A percentile compares a stretch with the other conserved stretches of the same genome.
These are phyloP conservation scores for Drosophila kurseongensis DNA, from an alignment of 1,140 invertebrate genomes.

Conservation along the genomic window DNA sequence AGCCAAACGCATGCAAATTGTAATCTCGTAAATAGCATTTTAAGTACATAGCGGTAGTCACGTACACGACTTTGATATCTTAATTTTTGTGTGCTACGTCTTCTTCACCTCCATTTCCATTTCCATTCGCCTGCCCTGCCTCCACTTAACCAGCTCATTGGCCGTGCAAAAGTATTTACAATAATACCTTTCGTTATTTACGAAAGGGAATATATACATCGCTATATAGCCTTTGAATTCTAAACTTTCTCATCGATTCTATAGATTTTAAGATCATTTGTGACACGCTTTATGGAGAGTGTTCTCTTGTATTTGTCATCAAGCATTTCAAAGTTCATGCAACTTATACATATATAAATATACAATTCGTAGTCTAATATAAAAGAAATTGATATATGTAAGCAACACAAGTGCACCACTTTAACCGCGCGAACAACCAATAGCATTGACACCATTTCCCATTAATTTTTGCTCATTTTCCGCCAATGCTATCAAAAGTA, in stretches of 20 bases:
- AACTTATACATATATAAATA: slow-evolving; percentile 48
- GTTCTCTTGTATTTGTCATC: slow-evolving; percentile 35
- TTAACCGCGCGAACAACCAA: slow-evolving; percentile 8
- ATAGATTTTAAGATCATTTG: slow-evolving; percentile 24
- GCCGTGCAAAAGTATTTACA: slow-evolving; percentile 55
- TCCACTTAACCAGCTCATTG: slow-evolving; percentile 21
- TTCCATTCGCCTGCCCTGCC: neutral
- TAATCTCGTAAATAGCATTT: slow-evolving; percentile 80
- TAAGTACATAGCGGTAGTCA: slow-evolving; percentile 78
- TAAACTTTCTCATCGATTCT: slow-evolving; percentile 43
- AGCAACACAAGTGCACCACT: slow-evolving; percentile 14
- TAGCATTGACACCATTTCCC: slow-evolving; percentile 47
- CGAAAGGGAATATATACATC: slow-evolving; percentile 18
- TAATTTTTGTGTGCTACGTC: slow-evolving; percentile 35
- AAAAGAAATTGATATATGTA: slow-evolving; percentile 39
- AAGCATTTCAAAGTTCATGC: slow-evolving; percentile 57
- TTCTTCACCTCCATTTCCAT: slow-evolving; percentile 16
- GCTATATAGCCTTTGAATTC: slow-evolving; percentile 39
- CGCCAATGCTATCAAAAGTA: slow-evolving; percentile 15
- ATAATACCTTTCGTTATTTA: slow-evolving; percentile 20
- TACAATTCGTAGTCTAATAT: slow-evolving; percentile 52
- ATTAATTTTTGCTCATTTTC: slow-evolving; percentile 26
- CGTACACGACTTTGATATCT: slow-evolving; percentile 63
- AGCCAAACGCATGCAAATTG: slow-evolving; percentile 56
- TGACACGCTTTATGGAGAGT: slow-evolving; percentile 22